Conservation (phyloP, 92 coral and sea anemone genomes). For the Nematostella vectensis region DNA sequence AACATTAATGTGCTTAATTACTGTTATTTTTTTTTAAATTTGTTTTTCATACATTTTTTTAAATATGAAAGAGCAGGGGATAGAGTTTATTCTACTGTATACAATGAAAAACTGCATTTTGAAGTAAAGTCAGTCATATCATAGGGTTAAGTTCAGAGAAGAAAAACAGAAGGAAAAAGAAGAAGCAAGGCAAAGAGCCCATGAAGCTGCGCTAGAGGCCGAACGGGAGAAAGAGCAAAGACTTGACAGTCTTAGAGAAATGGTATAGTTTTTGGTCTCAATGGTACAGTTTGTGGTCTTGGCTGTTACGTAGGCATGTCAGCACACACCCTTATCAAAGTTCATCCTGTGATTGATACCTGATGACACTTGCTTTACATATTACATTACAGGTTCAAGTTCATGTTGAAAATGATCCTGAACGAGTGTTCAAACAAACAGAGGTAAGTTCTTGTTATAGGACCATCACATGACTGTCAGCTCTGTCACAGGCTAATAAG, state of each 20-base stretch:
- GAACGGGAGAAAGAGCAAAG: conserved; percentile 63
- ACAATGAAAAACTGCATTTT: too few relatives aligned
- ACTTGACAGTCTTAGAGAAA: conserved; percentile 81
- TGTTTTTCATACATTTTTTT: neutral
- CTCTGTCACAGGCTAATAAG: too few relatives aligned
- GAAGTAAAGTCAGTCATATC: too few relatives aligned
- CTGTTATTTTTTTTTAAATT: neutral
- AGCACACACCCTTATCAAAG: too few relatives aligned
- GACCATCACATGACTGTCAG: too few relatives aligned
- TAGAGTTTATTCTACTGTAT: too few relatives aligned
- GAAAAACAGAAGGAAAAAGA: conserved; percentile 65
- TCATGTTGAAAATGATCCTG: conserved; percentile 73
- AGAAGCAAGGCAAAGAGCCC: conserved; percentile 46
- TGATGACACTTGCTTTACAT: too few relatives aligned
- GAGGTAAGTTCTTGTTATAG: conserved; percentile 53
- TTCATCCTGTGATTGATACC: too few relatives aligned
- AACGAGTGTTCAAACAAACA: conserved; percentile 64
- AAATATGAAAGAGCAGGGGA: too few relatives aligned
- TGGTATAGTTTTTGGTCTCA: conserved; percentile 27
- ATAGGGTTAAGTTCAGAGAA: conserved; percentile 74
- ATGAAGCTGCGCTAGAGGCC: conserved; percentile 54
- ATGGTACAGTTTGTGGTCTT: too few relatives aligned
- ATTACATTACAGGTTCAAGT: conserved; percentile 77
- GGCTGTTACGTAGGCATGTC: too few relatives aligned
- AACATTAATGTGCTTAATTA: too few relatives aligned